Base-by-base conservation (phyloP, 2,797 vertebrate genomes). In the Eulemur coronatus region DNA sequence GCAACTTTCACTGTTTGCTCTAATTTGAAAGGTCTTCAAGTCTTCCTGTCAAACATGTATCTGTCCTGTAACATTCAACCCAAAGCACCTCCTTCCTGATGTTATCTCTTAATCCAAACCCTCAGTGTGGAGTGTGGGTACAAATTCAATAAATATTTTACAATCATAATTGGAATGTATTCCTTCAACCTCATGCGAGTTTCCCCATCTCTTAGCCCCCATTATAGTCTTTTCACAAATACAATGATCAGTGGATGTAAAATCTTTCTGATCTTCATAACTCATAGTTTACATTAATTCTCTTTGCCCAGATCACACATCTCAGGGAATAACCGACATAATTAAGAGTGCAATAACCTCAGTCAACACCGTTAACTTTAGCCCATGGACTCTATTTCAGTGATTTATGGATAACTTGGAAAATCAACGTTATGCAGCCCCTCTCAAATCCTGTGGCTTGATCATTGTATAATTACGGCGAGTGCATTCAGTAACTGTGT, bases 391-490 rank as follows among this genome's bases (percentile, higher is more conserved):
- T 92, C 5, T 57, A 65, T 46, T 94, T 93, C 79, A 28, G 12
- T 92, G 85, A 96, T 89, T 82, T 91, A 85, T 95, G 46, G 43
- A n/a, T 78, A 94, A 50, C 17, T 89, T 72, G 86, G 30, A 84
- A 91, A 88, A 86, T 73, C 86, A 91, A 48, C 48, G 52, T 81
- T 41, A 78, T 52, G 85, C 46, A 95, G 38, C 15, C 28, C 14
- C 65, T 96, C 70, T 94, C 80, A 76, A 20, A 70, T 82, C 12
- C 14, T 69, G 33, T 38, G 61, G 22, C 50, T 73, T 50, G 82
- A 92, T 93, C 38, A 33, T 85, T 7, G 15, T 30, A 8, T 73
- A 95, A 91, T 91, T 93, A 82, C 9, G 86, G 38, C 48, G 82
- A 78, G 59, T 57, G 1, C 63, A 48, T 67, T 70, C 50, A 24